These are phyloP conservation scores for Xenops minutus DNA, from an alignment of 2,797 vertebrate species.

Conservation along the genomic window DNA sequence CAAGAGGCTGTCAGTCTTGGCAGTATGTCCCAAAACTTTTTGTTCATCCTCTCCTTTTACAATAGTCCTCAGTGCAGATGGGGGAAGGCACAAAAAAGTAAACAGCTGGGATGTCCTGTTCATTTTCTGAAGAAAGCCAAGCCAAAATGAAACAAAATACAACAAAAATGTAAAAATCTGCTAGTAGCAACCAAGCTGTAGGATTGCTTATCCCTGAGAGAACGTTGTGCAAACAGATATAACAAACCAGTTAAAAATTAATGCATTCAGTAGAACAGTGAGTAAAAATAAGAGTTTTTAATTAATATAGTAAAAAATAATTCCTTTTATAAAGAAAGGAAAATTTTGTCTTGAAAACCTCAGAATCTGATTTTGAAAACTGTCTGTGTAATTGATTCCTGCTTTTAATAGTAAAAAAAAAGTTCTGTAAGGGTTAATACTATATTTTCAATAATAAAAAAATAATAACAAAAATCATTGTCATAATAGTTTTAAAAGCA, in stretches of 20 bases:
- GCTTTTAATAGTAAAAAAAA: not conserved
- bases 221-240: not conserved
- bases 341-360: not conserved
- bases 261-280: not conserved
- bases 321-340: not conserved
- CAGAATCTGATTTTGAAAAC: not conserved
- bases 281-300: not conserved
- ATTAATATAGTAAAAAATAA: not conserved
- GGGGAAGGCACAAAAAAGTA: fast-evolving
- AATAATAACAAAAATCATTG: too few species aligned
- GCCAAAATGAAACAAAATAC: not conserved
- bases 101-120: not conserved
- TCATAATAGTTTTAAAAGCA: not conserved
- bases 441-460: not conserved
- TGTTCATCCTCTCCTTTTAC: not conserved
- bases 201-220: not conserved
- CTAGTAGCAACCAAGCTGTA: not conserved
- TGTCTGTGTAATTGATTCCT: not conserved
- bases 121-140: not conserved
- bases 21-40: not conserved
- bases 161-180: not conserved
- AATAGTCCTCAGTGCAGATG: not conserved
- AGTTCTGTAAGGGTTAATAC: not conserved
- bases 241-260: not conserved
- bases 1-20: fast-evolving